These are phyloP conservation scores for Chunga burmeisteri DNA, from an alignment of 2,113 vertebrate species.

Conservation along the genomic window DNA sequence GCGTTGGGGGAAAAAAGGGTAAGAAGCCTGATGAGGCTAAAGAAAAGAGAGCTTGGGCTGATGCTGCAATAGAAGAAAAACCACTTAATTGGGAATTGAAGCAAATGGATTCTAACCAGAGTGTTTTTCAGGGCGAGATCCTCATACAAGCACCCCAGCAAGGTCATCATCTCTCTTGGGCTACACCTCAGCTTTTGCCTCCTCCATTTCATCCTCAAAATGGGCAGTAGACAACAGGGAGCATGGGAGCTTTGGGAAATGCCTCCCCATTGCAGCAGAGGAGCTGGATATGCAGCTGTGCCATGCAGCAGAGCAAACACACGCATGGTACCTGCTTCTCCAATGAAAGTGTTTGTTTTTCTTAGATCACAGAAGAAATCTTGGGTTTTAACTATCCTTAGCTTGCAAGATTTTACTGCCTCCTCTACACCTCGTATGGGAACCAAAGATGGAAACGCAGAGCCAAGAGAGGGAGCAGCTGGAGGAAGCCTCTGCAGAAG, in stretches of 20 bases:
- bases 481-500: conserved; percentile 2
- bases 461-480: background rate
- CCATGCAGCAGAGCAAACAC: accelerated
- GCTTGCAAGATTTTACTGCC: background rate
- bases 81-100: background rate
- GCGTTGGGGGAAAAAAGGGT: background rate
- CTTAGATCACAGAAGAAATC: background rate
- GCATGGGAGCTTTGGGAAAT: background rate
- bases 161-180: background rate
- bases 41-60: background rate
- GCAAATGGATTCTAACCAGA: background rate
- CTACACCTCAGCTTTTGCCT: background rate
- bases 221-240: background rate
- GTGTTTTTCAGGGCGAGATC: background rate
- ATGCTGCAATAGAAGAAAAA: background rate
- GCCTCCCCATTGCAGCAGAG: accelerated
- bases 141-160: background rate
- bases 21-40: background rate
- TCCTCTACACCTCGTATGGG: accelerated
- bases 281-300: background rate
- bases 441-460: background rate
- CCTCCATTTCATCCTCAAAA: too few species aligned
- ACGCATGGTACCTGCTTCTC: accelerated
- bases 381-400: background rate
- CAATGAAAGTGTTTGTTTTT: background rate